Base-by-base conservation (phyloP, 2,797 vertebrate species). In the Chiroxiphia lanceolata region DNA sequence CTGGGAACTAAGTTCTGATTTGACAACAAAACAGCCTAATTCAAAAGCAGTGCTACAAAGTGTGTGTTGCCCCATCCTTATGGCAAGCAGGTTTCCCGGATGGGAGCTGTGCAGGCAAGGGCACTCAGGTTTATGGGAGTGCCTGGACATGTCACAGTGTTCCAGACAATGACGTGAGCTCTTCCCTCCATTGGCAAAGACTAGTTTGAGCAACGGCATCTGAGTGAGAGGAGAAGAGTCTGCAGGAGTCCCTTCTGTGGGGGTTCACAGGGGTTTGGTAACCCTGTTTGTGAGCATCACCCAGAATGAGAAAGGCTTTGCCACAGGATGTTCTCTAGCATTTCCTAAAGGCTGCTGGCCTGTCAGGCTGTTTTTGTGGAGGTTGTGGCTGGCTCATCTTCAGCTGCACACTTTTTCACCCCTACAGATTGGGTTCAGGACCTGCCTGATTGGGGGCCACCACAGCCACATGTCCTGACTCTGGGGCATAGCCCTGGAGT, bases 71-170 rank as follows among this genome's bases (percentile, higher is more conserved):
- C 23, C 67, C 23, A n/a, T 84, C 40, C 63, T 79, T 4, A 3
- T 1, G 4, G 50, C 48, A 77, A 42, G 42, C 45, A 71, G 25
- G 17, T 79, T 84, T 91, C 14, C 70, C 3, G 1, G 50, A 54
- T n/a, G 22, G 63, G 13, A 87, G 31, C 63, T 7, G 0, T 42
- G 38, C 50, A 68, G 21, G 22, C 3, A 2, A 63, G 68, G 40
- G 15, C 21, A 27, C 27, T 70, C 15, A 8, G 11, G 18, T 74
- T 83, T 59, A 14, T 13, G 31, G 76, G 42, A 83, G 7, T 56
- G 63, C 51, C 64, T 2, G 2, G 54, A 69, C 57, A 57, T 10
- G 59, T 61, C 63, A 57, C 6, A 0, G 48, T 0, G 0, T 79
- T 94, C 57, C 47, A 65, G 54, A n/a, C 22, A 34, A 68, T 50